A percentile compares a stretch with the other conserved stretches of the same genome.
Evolutionary conservation across 2,113 vertebrate genomes (phyloP).

Genomic region (Microtus ochrogaster): DNA sequence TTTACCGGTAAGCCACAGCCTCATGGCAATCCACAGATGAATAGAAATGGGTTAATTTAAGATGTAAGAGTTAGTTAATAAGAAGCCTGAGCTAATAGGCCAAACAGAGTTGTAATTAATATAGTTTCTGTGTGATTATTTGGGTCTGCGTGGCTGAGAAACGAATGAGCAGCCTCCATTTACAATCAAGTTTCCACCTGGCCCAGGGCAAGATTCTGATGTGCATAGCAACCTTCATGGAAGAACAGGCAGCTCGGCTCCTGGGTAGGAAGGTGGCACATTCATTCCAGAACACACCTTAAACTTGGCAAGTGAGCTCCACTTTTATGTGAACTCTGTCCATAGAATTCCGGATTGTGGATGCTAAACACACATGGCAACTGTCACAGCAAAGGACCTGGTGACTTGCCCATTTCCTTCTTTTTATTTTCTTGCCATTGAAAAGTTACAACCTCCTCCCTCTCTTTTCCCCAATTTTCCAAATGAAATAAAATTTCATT

Average conservation of each 20-base stretch:
- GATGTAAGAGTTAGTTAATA: no score
- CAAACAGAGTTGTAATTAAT: no score
- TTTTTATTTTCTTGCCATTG: background rate
- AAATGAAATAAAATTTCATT: background rate
- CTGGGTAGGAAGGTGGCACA: conserved; percentile 90
- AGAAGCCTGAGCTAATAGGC: no score
- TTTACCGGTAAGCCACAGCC: no score
- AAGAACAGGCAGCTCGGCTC: conserved; percentile 88
- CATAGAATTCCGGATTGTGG: conserved; percentile 85
- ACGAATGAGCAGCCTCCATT: no score
- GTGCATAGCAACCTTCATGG: conserved; percentile 94
- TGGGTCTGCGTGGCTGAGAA: no score
- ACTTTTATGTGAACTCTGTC: conserved; percentile 93
- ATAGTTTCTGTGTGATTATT: no score
- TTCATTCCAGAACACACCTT: conserved; percentile 93
- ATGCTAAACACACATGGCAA: background rate
- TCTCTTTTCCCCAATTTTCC: background rate
- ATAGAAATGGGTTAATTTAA: no score
- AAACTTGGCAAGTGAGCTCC: conserved; percentile 95
- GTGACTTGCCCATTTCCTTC: background rate
- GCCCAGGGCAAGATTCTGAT: conserved; percentile 93
- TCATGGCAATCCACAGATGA: no score
- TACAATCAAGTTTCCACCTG: conserved; percentile 89
- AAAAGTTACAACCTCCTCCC: background rate
- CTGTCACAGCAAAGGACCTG: background rate